Conservation (phyloP, 2,113 vertebrate species). For the Xiphophorus hellerii region DNA sequence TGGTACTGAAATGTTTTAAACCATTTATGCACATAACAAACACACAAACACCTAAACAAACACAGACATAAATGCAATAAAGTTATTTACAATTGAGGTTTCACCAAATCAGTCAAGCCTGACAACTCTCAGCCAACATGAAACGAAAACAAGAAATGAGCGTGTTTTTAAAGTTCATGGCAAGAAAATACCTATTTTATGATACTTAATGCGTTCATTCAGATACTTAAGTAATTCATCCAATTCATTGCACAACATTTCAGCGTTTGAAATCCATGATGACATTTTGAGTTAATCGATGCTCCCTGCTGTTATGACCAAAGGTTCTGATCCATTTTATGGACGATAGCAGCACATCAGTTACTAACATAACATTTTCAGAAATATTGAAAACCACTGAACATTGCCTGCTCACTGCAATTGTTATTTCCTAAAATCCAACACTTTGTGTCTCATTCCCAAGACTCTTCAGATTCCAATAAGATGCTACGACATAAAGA, state of each 20-base stretch:
- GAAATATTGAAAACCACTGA: neutral
- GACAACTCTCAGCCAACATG: neutral
- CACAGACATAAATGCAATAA: constrained; percentile 16
- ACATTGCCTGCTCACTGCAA: neutral
- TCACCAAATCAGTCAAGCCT: constrained; percentile 23
- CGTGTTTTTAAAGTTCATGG: neutral
- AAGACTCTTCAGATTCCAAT: too few species aligned
- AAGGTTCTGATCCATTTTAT: neutral
- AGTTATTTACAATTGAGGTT: constrained; percentile 22
- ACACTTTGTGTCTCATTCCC: too few species aligned
- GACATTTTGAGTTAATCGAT: neutral
- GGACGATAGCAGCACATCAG: neutral
- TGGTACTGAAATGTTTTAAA: constrained; percentile 28
- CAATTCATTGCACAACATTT: neutral
- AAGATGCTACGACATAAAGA: too few species aligned
- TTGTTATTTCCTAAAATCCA: neutral
- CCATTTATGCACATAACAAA: constrained; percentile 9
- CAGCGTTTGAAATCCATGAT: neutral
- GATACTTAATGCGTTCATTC: too few species aligned
- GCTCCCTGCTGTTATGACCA: neutral
- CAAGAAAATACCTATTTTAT: neutral
- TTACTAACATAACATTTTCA: neutral
- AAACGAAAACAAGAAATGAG: neutral
- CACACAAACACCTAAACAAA: neutral
- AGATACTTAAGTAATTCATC: neutral